These are phyloP conservation scores for Melanotaenia pygmaea DNA, from an alignment of 2,797 vertebrate genomes.

Conservation along the genomic window DNA sequence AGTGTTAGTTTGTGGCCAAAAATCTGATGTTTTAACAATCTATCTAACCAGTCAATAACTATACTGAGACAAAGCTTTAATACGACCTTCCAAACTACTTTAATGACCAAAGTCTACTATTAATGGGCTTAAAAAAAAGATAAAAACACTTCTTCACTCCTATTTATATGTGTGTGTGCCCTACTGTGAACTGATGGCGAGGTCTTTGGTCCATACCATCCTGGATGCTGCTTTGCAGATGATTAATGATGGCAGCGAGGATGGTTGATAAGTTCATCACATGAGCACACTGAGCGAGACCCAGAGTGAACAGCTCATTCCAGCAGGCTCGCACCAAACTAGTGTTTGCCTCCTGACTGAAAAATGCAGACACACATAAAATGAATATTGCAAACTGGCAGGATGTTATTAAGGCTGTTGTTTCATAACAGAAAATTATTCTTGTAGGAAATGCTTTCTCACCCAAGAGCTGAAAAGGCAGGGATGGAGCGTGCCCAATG, in stretches of 20 bases:
- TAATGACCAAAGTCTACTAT: not conserved
- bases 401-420: not conserved
- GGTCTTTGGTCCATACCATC: slow-evolving; percentile 86
- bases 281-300: slow-evolving; percentile 95
- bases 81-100: not conserved
- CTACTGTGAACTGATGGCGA: slow-evolving; percentile 62
- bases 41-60: not conserved
- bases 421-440: not conserved
- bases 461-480: slow-evolving; percentile 98
- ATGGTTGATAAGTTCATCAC: slow-evolving; percentile 99
- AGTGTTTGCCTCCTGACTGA: slow-evolving; percentile 96
- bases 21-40: not conserved
- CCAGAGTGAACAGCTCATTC: slow-evolving; percentile 97
- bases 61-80: not conserved
- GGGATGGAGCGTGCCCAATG: slow-evolving; percentile 99
- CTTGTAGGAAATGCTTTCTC: slow-evolving; percentile 57
- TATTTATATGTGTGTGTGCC: slow-evolving; percentile 44
- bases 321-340: slow-evolving; percentile 96
- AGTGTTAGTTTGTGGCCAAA: not conserved
- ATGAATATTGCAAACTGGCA: slow-evolving; percentile 2
- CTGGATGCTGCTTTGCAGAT: slow-evolving; percentile 96
- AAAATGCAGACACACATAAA: slow-evolving; percentile 19
- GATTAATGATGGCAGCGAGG: slow-evolving; percentile 95
- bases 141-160: slow-evolving; percentile 38
- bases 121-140: not conserved